Base-by-base conservation (phyloP, 2,888 invertebrate genomes). In the Fissipunctia ypsillon region DNA sequence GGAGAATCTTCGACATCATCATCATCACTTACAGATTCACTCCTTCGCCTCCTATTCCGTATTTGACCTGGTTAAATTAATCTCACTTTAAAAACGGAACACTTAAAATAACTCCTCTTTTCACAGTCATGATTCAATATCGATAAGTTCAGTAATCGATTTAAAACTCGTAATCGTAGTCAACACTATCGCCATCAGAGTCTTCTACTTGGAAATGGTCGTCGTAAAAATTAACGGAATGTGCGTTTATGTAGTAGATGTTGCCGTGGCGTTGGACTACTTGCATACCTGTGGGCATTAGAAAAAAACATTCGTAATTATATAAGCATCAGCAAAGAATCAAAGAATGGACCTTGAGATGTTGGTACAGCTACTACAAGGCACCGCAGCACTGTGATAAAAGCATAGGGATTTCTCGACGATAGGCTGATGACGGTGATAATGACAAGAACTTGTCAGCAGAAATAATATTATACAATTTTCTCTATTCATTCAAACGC, bases 131-230 rank as follows among this genome's bases (percentile, higher is more conserved):
- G 76, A 87, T 82, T 76, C 22, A 56, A 41, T 12, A 74, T 75
- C 54, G 41, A 69, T 63, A 25, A 28, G 54, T 25, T 68, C 35
- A 59, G 54, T 59, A 48, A 76, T 77, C 38, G 69, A 70, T 69
- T 90, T 90, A 95, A 84, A 96, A 96, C 70, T 96, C 96, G 73
- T 95, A 96, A 88, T 96, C 96, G 81, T 88, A 93, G 84, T 96
- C 96, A 70, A 94, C 95, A 81, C 94, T 94, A 77, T 96, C 94
- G 1, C 93, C 95, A 73, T 95, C 95, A 0, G 94, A 94, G 84
- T 94, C 95, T 66, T 94, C 93, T 0, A 93, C 92, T 84, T 92
- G 89, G 79, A 92, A 93, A 74, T 92, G 93, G 80, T 93, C 93
- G 81, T 94, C 95, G 89, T 93, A 92, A 86, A 96, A 95, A 81